Percentiles rank a stretch among this genome's conserved stretches.
Conservation (phyloP, 2,113 vertebrate species). For the Macaca mulatta region DNA sequence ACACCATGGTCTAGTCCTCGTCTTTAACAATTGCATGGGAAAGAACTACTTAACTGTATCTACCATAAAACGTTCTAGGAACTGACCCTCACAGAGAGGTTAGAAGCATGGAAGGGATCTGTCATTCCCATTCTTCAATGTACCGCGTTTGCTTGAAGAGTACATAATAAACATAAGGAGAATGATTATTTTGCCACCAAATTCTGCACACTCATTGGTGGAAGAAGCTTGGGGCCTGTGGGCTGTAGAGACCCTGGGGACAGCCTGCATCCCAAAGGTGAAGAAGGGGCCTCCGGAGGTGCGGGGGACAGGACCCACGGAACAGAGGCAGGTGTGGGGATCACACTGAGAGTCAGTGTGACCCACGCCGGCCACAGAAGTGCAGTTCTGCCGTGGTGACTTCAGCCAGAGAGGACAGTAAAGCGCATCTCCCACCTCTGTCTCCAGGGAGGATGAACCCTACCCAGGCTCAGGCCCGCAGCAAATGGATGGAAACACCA, state of each 20-base stretch:
- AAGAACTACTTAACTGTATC: accelerated
- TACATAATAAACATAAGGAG: accelerated
- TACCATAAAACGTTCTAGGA: accelerated
- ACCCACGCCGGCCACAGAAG: not conserved
- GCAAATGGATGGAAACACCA: accelerated
- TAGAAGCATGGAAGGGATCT: not conserved
- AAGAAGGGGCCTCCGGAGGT: accelerated
- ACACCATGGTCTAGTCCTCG: accelerated
- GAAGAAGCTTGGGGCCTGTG: accelerated
- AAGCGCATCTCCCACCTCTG: not conserved
- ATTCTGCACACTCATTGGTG: accelerated
- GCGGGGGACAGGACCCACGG: accelerated
- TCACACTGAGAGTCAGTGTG: not conserved
- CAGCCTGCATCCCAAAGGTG: accelerated
- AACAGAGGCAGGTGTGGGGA: not conserved
- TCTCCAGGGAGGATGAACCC: not conserved
- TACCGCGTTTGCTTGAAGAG: accelerated
- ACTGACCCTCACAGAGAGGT: accelerated
- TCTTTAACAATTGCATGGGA: accelerated
- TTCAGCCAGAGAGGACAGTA: accelerated
- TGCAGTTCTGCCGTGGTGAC: not conserved
- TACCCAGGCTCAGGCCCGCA: accelerated
- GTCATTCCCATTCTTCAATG: accelerated
- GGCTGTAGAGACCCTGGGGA: accelerated
- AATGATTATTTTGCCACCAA: accelerated